Evolutionary conservation across 2,888 invertebrate species (phyloP).

Genomic region (Machimus rusticus): DNA sequence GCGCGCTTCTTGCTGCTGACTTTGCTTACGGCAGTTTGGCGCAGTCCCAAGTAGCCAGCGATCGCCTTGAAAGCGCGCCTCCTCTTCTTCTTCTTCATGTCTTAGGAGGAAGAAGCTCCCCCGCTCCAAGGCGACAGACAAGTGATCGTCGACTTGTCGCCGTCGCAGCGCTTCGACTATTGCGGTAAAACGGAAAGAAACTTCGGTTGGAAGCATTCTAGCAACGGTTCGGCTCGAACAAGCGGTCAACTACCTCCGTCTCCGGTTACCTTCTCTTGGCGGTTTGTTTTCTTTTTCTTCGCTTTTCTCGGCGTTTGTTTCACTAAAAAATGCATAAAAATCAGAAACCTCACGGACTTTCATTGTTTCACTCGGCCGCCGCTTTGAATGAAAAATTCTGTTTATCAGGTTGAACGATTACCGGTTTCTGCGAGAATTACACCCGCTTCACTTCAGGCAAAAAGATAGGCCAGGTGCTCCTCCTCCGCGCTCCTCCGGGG

Average conservation of each 20-base stretch:
- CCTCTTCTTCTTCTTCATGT: neutral
- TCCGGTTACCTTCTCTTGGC: conserved; percentile 21
- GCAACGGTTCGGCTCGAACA: conserved; percentile 38
- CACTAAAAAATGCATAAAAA: conserved; percentile 5
- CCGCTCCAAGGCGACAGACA: neutral
- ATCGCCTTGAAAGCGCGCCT: neutral
- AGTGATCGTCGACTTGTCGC: neutral
- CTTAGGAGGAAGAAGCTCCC: neutral
- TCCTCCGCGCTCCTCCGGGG: neutral
- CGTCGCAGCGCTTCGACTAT: neutral
- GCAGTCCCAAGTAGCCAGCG: neutral
- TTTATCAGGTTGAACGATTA: conserved; percentile 8
- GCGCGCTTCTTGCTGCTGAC: neutral
- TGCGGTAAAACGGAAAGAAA: conserved; percentile 24
- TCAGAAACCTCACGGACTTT: conserved; percentile 2
- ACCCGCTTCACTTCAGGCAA: neutral
- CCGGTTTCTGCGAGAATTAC: neutral
- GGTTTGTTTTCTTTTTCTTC: neutral
- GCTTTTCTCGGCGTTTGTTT: neutral
- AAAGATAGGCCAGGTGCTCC: neutral
- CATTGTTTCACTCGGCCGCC: conserved; percentile 5
- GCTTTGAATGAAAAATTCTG: conserved; percentile 3
- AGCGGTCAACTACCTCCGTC: conserved; percentile 44
- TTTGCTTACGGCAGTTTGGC: neutral
- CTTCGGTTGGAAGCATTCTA: neutral